These are phyloP conservation scores for Labeo catla DNA, from an alignment of 2,113 vertebrate species.

Conservation along the genomic window DNA sequence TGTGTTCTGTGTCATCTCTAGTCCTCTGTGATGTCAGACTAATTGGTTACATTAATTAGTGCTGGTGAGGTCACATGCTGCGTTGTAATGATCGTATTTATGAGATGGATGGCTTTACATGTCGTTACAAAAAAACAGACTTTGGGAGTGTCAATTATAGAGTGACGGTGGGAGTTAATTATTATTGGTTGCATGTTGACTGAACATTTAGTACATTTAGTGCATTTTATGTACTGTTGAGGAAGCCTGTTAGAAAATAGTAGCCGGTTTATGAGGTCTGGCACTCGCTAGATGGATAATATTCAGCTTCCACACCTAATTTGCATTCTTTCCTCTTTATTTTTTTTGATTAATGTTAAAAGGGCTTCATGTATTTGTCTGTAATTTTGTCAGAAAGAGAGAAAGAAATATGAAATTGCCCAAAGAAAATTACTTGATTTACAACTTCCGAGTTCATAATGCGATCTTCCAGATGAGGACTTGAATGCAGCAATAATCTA, in stretches of 20 bases:
- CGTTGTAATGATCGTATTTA: neutral
- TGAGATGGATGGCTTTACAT: neutral
- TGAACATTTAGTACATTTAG: neutral
- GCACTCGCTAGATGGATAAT: neutral
- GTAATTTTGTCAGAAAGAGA: neutral
- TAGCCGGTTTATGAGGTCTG: neutral
- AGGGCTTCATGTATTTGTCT: neutral
- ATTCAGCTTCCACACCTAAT: neutral
- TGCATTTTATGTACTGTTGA: neutral
- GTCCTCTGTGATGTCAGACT: constrained; percentile 9
- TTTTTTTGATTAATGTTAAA: neutral
- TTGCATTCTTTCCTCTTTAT: neutral
- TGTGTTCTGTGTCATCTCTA: neutral
- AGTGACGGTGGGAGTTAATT: neutral
- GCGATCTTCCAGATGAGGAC: neutral
- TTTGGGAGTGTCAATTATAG: neutral
- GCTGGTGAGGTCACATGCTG: neutral
- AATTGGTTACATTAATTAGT: constrained; percentile 15
- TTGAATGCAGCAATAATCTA: neutral
- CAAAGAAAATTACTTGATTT: neutral
- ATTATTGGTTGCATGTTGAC: neutral
- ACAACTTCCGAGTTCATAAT: neutral
- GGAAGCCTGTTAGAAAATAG: neutral
- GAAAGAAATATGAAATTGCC: neutral
- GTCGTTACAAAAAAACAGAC: neutral